Percentiles rank a stretch among this genome's conserved stretches.
These are phyloP conservation scores for Psammodynastes pulverulentus DNA, from an alignment of 2,113 vertebrate genomes.

Conservation along the genomic window DNA sequence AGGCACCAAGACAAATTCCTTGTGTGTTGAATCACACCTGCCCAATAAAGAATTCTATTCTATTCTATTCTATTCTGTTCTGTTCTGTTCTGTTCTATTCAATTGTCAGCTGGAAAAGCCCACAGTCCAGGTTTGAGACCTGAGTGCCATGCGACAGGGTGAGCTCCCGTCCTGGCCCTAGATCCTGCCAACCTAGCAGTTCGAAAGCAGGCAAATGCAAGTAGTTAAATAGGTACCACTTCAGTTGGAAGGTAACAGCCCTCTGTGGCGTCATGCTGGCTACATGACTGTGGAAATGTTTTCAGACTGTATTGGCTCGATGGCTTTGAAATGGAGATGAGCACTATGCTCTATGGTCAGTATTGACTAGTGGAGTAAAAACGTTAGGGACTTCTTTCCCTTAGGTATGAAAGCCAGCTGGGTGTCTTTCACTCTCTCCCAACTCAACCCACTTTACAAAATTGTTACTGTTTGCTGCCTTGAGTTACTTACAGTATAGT, in stretches of 20 bases:
- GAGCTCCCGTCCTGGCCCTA: not conserved
- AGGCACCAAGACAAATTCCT: too few species aligned
- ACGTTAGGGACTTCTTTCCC: not conserved
- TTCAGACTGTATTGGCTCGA: not conserved
- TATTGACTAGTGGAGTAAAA: not conserved
- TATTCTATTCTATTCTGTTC: too few species aligned
- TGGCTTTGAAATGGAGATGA: not conserved
- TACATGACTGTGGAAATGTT: not conserved
- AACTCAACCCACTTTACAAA: not conserved
- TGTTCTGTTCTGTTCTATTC: too few species aligned
- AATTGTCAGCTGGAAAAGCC: not conserved
- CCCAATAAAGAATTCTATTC: too few species aligned
- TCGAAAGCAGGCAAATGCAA: not conserved
- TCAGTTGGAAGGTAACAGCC: not conserved
- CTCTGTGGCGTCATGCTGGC: not conserved
- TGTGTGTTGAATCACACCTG: too few species aligned
- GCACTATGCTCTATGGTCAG: not conserved
- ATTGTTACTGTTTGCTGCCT: not conserved
- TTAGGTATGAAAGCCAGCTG: not conserved
- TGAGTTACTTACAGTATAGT: not conserved
- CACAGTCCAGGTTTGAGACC: not conserved
- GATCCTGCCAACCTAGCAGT: not conserved
- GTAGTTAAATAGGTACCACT: not conserved
- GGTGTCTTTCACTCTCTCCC: not conserved
- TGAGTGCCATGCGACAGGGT: rapidly evolving